Evolutionary conservation across 35 echinoderm and acorn worm genomes (phyloP).

Genomic region (Ophioderma brevispina): DNA sequence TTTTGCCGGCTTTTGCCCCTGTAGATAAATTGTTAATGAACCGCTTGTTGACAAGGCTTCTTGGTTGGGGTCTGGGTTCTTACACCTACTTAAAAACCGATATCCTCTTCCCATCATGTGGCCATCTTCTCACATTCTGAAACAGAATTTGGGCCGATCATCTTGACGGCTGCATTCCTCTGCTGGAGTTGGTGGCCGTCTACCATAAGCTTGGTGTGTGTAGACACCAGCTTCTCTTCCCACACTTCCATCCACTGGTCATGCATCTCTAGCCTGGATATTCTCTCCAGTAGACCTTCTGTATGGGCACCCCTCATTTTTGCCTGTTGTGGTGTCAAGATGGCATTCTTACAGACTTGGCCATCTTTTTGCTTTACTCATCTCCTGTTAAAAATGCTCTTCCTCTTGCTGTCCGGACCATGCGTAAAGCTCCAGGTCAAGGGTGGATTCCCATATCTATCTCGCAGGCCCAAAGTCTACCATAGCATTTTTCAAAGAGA

Average conservation of each 20-base stretch:
- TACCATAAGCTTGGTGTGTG: background rate
- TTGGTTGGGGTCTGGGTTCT: background rate
- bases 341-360: background rate
- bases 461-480: too few relatives aligned
- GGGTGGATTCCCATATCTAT: too few relatives aligned
- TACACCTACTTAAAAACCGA: constrained; percentile 39
- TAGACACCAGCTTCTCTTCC: background rate
- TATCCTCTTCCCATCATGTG: too few relatives aligned
- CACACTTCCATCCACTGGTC: background rate
- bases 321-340: too few relatives aligned
- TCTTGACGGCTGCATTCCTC: background rate
- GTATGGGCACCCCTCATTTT: background rate
- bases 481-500: constrained; percentile 28
- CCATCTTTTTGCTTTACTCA: background rate
- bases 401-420: background rate
- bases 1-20: constrained; percentile 53
- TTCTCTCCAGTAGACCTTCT: background rate
- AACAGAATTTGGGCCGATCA: constrained; percentile 43
- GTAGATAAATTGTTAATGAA: constrained; percentile 39
- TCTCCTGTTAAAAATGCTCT: background rate
- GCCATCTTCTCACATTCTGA: constrained; percentile 43
- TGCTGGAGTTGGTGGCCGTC: background rate
- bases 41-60: constrained; percentile 33
- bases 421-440: background rate
- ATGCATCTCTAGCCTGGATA: background rate